These are phyloP conservation scores for Solenodon paradoxus DNA, from an alignment of 2,113 vertebrate genomes.

Conservation along the genomic window DNA sequence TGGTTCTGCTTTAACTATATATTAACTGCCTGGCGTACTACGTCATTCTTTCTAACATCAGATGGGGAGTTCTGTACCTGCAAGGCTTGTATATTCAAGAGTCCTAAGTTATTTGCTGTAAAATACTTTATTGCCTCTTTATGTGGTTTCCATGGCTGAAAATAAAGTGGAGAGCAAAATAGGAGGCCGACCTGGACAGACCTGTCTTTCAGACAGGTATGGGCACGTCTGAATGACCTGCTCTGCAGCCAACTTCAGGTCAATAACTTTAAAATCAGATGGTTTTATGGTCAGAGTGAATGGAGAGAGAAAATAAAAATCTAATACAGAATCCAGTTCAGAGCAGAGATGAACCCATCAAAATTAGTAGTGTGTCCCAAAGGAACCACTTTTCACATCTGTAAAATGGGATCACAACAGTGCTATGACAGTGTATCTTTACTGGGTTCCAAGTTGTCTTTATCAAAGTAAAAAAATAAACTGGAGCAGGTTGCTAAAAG, in stretches of 20 bases:
- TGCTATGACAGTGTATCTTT: neutral
- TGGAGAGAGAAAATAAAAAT: neutral
- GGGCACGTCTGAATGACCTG: neutral
- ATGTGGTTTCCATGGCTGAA: neutral
- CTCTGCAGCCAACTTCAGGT: neutral
- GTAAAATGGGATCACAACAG: neutral
- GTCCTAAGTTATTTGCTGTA: neutral
- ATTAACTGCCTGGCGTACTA: neutral
- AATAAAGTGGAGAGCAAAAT: slow-evolving; percentile 21
- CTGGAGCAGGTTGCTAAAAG: neutral
- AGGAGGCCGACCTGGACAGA: slow-evolving; percentile 21
- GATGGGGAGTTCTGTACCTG: neutral
- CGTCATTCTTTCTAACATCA: neutral
- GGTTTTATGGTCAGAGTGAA: neutral
- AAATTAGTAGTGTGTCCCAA: neutral
- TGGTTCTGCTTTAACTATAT: neutral
- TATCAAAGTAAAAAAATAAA: neutral
- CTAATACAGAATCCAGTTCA: neutral
- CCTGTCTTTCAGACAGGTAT: slow-evolving; percentile 37
- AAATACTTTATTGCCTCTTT: neutral
- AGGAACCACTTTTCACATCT: neutral
- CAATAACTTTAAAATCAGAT: slow-evolving; percentile 20
- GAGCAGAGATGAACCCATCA: neutral
- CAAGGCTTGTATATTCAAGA: neutral
- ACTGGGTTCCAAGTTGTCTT: neutral